Evolutionary conservation across 2,888 invertebrate species (phyloP).

Genomic region (Ochropleura leucogaster): DNA sequence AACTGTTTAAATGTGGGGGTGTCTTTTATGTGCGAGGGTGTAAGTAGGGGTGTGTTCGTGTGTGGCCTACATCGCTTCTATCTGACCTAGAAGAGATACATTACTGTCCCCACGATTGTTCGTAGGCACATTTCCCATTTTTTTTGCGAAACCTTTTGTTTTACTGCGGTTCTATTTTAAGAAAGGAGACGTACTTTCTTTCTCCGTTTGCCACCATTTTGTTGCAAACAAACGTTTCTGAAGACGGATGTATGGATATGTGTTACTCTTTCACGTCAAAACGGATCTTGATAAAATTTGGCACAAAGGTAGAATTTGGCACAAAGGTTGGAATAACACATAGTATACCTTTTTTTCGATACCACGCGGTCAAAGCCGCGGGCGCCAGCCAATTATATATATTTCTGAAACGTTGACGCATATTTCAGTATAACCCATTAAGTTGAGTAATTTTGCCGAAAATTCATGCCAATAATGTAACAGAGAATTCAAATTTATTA

Average conservation of each 20-base stretch:
- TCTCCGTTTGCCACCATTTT: not conserved
- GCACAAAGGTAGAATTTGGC: too few species aligned
- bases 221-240: not conserved
- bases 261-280: too few species aligned
- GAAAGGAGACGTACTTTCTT: slow-evolving; percentile 24
- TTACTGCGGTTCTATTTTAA: slow-evolving; percentile 42
- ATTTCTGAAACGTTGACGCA: not conserved
- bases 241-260: not conserved
- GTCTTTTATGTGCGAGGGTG: slow-evolving; percentile 9
- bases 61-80: slow-evolving; percentile 54
- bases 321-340: too few species aligned
- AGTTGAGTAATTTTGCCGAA: not conserved
- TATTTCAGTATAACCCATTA: not conserved
- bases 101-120: slow-evolving; percentile 38
- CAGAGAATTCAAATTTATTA: slow-evolving; percentile 9
- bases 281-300: too few species aligned
- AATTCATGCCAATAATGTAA: not conserved
- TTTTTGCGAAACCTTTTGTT: slow-evolving; percentile 43
- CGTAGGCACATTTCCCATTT: slow-evolving; percentile 41
- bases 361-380: too few species aligned
- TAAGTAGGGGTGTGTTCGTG: slow-evolving; percentile 24
- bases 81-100: slow-evolving; percentile 59
- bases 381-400: not conserved
- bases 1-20: slow-evolving; percentile 4
- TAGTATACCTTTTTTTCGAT: too few species aligned